These are phyloP conservation scores for Cosmorhoe ocellata DNA, from an alignment of 2,888 invertebrate genomes.

Conservation along the genomic window DNA sequence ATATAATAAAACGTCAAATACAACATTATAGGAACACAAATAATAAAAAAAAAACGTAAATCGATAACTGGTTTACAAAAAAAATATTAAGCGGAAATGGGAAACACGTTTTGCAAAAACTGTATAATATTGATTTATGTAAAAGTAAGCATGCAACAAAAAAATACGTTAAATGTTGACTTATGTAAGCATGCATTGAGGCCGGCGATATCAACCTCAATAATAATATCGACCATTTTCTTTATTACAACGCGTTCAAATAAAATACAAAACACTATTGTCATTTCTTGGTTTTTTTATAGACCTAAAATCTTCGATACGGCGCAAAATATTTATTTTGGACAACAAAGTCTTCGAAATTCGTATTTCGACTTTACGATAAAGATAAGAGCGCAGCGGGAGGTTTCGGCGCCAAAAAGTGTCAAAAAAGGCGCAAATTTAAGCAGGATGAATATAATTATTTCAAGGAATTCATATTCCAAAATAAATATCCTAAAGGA, in stretches of 20 bases:
- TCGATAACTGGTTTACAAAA: too few relatives aligned
- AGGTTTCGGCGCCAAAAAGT: slow-evolving; percentile 59
- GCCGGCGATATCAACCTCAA: slow-evolving; percentile 6
- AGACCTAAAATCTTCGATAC: slow-evolving; percentile 39
- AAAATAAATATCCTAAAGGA: too few relatives aligned
- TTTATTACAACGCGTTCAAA: slow-evolving; percentile 20
- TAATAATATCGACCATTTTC: slow-evolving; percentile 12
- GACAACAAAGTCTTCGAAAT: slow-evolving; percentile 43
- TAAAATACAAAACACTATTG: slow-evolving; percentile 23
- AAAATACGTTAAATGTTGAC: slow-evolving; percentile 7
- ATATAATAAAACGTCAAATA: too few relatives aligned
- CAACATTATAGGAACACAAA: too few relatives aligned
- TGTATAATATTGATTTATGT: too few relatives aligned
- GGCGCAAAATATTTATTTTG: slow-evolving; percentile 49
- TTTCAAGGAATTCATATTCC: too few relatives aligned
- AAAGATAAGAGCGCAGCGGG: slow-evolving; percentile 56
- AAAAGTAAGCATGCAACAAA: background rate
- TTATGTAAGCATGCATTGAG: slow-evolving; percentile 6
- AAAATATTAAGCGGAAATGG: too few relatives aligned
- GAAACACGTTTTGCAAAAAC: too few relatives aligned
- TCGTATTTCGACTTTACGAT: slow-evolving; percentile 55
- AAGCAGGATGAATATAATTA: slow-evolving; percentile 42
- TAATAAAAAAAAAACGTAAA: too few relatives aligned
- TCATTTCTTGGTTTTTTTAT: slow-evolving; percentile 17
- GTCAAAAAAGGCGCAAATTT: slow-evolving; percentile 55